A percentile compares a stretch with the other conserved stretches of the same genome.
Evolutionary conservation across 2,888 invertebrate genomes (phyloP).

Genomic region (Heliconius aoede): DNA sequence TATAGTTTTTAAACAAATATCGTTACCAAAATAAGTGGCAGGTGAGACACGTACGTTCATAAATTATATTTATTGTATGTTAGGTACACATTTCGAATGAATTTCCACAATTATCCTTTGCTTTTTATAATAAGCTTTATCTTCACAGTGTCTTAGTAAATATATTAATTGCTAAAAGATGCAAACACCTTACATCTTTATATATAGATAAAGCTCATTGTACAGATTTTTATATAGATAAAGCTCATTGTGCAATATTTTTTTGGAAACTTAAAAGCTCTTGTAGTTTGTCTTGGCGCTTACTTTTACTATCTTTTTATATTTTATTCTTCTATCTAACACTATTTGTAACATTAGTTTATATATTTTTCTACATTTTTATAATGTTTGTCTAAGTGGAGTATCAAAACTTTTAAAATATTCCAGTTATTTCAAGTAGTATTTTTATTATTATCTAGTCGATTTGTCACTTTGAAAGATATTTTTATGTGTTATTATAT

Average conservation of each 20-base stretch:
- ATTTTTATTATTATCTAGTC: background rate
- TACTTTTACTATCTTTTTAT: background rate
- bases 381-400: background rate
- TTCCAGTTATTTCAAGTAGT: too few species aligned
- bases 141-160: background rate
- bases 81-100: conserved; percentile 42
- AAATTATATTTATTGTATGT: too few species aligned
- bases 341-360: background rate
- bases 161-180: too few species aligned
- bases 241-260: conserved; percentile 11
- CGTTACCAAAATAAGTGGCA: too few species aligned
- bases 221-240: background rate
- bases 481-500: background rate
- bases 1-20: too few species aligned
- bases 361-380: background rate
- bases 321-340: background rate
- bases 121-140: conserved; percentile 30
- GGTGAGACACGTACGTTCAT: too few species aligned
- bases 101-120: conserved; percentile 44
- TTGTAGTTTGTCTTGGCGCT: background rate
- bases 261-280: background rate
- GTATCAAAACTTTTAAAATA: too few species aligned
- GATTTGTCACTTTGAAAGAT: background rate
- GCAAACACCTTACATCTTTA: background rate
- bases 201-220: conserved; percentile 3